Base-by-base conservation (phyloP, 2,797 vertebrate genomes). In the Enteromius treurensis region DNA sequence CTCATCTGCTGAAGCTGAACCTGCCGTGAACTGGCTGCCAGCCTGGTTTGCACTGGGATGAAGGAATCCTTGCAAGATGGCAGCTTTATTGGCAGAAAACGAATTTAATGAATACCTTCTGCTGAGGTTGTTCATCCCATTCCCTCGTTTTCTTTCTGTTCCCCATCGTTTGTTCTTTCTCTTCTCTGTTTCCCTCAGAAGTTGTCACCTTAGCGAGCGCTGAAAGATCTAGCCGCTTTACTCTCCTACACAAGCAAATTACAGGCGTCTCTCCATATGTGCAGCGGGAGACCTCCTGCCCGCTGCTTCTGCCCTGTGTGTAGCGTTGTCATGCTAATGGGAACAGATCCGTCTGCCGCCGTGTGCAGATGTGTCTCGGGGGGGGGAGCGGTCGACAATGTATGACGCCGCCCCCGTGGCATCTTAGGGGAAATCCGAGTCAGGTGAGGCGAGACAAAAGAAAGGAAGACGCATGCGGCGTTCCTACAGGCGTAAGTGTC, bases 81-180 rank as follows among this genome's bases (percentile, higher is more conserved):
- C 81, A 77, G 90, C 92, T 91, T 92, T 93, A 92, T 93, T 94
- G 92, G 84, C 85, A 83, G 83, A 94, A 83, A 85, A 88, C 86
- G 86, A 91, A 91, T 90, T 92, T 94, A 94, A 94, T 95, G 93
- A 94, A 92, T 93, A 93, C 90, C 90, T 77, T 91, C 82, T 91
- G 89, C 91, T 90, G 88, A 84, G 79, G 86, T 87, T 83, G 84
- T 89, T 88, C 84, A 81, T 93, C 90, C 90, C 90, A 79, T 89
- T 88, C 83, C 82, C 83, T 89, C 86, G 73, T 77, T 83, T 80
- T 76, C 80, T 77, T 87, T 90, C 83, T 40, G 5, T 82, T 80
- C 55, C 42, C 23, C 40, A 19, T 87, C 19, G 17, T 79, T 87
- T 73, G 67, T 71, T 80, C 79, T 75, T 62, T 71, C 51, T 65